Evolutionary conservation across 2,888 invertebrate species (phyloP).

Genomic region (Yponomeuta plumbellus): DNA sequence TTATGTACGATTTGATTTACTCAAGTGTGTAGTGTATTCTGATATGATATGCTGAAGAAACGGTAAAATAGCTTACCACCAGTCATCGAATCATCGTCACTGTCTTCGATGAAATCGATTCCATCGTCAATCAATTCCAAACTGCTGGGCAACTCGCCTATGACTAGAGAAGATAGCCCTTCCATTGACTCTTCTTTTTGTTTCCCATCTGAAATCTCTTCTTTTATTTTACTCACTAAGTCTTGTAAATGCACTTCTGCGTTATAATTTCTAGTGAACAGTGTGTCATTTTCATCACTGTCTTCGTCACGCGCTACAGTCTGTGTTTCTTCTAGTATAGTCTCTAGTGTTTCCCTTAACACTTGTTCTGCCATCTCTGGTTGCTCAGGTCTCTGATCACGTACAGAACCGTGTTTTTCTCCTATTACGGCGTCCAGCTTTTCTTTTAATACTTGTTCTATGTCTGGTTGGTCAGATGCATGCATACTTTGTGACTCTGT

Average conservation of each 20-base stretch:
- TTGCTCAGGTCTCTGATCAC: neutral
- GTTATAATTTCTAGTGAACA: neutral
- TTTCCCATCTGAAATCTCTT: neutral
- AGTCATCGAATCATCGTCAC: conserved; percentile 27
- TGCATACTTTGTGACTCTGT: neutral
- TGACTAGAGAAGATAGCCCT: neutral
- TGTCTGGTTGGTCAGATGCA: neutral
- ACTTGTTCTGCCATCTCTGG: neutral
- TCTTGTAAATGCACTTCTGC: neutral
- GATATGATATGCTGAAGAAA: too few relatives aligned
- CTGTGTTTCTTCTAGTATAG: neutral
- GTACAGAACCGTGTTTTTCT: neutral
- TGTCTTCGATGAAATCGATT: conserved; percentile 29
- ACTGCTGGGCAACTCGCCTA: conserved; percentile 2
- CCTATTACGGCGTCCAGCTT: neutral
- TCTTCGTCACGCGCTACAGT: neutral
- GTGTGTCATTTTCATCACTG: neutral
- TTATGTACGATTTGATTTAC: too few relatives aligned
- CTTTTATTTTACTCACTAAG: neutral
- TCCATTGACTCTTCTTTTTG: neutral
- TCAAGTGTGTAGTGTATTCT: too few relatives aligned
- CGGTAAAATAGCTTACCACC: conserved; percentile 14
- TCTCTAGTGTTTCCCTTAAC: neutral
- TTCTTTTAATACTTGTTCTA: neutral
- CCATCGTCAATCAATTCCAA: conserved; percentile 43